Conservation (phyloP, 2,888 invertebrate species). For the Tetropium fuscum region DNA sequence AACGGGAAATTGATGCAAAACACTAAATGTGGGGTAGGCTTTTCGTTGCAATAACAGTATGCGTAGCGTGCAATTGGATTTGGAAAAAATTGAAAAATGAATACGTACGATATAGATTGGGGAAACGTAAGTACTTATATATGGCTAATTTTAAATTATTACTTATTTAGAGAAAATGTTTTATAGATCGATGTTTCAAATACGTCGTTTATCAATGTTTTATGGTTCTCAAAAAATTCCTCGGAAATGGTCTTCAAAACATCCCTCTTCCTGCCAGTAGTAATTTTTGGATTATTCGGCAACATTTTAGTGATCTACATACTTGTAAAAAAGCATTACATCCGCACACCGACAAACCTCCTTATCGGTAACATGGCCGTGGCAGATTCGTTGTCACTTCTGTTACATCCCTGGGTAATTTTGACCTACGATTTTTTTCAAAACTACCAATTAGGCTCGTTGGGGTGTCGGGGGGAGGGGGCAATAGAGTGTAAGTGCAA, state of each 20-base stretch:
- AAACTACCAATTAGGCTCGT: conserved; percentile 78
- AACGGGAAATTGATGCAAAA: background rate
- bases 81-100: conserved; percentile 7
- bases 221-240: conserved; percentile 74
- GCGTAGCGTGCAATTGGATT: too few relatives aligned
- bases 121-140: conserved; percentile 15
- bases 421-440: conserved; percentile 80
- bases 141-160: background rate
- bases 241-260: conserved; percentile 74
- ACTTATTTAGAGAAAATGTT: background rate
- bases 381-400: conserved; percentile 75
- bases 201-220: conserved; percentile 70
- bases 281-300: conserved; percentile 74
- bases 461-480: conserved; percentile 84
- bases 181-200: conserved; percentile 56
- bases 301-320: conserved; percentile 76
- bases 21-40: background rate
- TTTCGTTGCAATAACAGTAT: conserved; percentile 7
- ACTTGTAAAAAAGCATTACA: conserved; percentile 71
- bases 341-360: conserved; percentile 78
- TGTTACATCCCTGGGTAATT: conserved; percentile 82
- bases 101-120: conserved; percentile 3
- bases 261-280: conserved; percentile 71
- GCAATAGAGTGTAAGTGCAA: conserved; percentile 75
- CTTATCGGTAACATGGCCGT: conserved; percentile 81